Base-by-base conservation (phyloP, 2,797 vertebrate species). In the Mycteria americana region DNA sequence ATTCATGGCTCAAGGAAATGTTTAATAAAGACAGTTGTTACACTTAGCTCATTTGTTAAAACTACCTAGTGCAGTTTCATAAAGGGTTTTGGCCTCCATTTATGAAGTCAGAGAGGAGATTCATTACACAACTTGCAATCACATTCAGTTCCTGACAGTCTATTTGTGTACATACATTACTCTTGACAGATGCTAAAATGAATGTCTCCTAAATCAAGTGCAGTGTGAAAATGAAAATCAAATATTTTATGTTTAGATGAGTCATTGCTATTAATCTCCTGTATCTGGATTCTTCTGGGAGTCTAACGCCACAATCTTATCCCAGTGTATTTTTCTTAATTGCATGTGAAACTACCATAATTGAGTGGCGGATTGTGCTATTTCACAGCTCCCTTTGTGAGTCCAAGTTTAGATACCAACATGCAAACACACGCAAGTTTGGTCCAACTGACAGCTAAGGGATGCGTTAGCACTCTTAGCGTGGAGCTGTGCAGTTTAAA, bases 221-320 rank as follows among this genome's bases (percentile, higher is more conserved):
- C 79, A 48, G 75, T 5, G 50, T 53, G 80, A 75, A 78, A 85
- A 92, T 35, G 92, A 92, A 88, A 88, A 88, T 64, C 59, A 69
- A 92, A 65, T 78, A 78, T 81, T 95, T 91, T 81, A 65, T 39
- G 57, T 85, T 85, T 62, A 67, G 92, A 45, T 74, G 89, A 95
- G 73, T 70, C 80, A 70, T 4, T 80, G 84, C 73, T 37, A 35
- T 65, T 46, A 30, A 88, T 67, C 76, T 69, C 76, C 86, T 15
- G 10, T 7, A 18, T 39, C 80, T 46, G 56, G 64, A 50, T 51
- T 18, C 73, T 85, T 45, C 68, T 46, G 80, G 35, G 65, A 63
- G 18, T 53, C 50, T 35, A 57, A 30, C 51, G 35, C 80, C 73
- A 65, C 8, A 12, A 2, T 11, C 37, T 6, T 9, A 43, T 14